These are phyloP conservation scores for Clarias pachynema DNA, from an alignment of 2,797 vertebrate genomes.

Conservation along the genomic window DNA sequence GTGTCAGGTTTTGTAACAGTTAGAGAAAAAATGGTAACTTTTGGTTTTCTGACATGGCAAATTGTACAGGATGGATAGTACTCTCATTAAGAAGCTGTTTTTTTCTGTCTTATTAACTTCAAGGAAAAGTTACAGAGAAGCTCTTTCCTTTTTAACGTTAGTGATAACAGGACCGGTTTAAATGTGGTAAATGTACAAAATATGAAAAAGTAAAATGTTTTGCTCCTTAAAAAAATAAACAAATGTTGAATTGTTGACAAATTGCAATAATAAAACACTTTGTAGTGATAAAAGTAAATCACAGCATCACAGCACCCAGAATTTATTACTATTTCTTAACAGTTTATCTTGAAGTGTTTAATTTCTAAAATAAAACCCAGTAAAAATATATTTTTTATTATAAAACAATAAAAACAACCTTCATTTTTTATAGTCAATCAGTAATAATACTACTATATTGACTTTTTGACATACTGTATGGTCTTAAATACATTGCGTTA, in stretches of 20 bases:
- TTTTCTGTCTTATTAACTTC: neutral
- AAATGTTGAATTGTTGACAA: neutral
- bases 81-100: neutral
- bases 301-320: neutral
- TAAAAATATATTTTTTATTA: neutral
- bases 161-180: neutral
- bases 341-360: neutral
- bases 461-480: neutral
- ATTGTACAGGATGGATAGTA: too few species aligned
- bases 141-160: neutral
- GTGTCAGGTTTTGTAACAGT: neutral
- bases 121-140: neutral
- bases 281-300: neutral
- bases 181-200: neutral
- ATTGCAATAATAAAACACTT: neutral
- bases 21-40: too few species aligned
- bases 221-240: too few species aligned
- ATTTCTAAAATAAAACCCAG: neutral
- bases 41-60: neutral
- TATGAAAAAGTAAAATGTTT: neutral
- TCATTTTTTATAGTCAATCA: neutral
- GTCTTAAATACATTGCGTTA: neutral
- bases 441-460: too few species aligned
- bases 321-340: neutral
- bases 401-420: neutral